These are phyloP conservation scores for Perizoma flavofasciatum DNA, from an alignment of 2,888 invertebrate genomes.

Conservation along the genomic window DNA sequence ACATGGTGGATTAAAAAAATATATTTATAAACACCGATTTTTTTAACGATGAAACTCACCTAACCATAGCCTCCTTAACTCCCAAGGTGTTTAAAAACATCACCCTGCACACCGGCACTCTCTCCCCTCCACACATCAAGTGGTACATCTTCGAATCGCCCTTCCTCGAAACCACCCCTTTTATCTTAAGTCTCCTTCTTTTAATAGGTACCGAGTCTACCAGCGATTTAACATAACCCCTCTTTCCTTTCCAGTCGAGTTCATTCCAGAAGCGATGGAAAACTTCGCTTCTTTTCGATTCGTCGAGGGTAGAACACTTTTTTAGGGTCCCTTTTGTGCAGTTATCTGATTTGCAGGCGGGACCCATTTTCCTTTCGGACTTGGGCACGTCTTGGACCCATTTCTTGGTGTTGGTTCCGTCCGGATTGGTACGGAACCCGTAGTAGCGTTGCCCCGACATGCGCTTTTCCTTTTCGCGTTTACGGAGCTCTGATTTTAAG, in stretches of 20 bases:
- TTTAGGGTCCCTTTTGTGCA: slow-evolving; percentile 49
- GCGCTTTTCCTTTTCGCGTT: slow-evolving; percentile 57
- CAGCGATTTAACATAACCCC: slow-evolving; percentile 49
- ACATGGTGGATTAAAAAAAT: no score
- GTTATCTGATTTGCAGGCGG: slow-evolving; percentile 50
- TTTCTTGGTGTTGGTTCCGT: slow-evolving; percentile 41
- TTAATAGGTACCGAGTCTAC: slow-evolving; percentile 58
- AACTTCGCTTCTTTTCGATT: slow-evolving; percentile 47
- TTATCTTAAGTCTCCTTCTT: slow-evolving; percentile 48
- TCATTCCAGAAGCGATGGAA: slow-evolving; percentile 64
- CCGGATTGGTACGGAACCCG: slow-evolving; percentile 52
- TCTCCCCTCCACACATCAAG: slow-evolving; percentile 44
- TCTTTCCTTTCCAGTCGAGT: slow-evolving; percentile 62
- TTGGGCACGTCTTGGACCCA: slow-evolving; percentile 67
- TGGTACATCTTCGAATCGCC: slow-evolving; percentile 61
- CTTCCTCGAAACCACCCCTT: slow-evolving; percentile 53
- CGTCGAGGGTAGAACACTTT: slow-evolving; percentile 48
- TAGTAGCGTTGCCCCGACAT: slow-evolving; percentile 67
- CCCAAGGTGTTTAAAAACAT: slow-evolving; percentile 67
- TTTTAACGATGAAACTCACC: slow-evolving; percentile 39
- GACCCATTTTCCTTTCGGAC: slow-evolving; percentile 56
- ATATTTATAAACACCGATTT: no score
- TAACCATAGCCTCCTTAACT: slow-evolving; percentile 64
- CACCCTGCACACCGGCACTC: slow-evolving; percentile 54
- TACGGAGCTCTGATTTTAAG: slow-evolving; percentile 51